Conservation (phyloP, 1,140 invertebrate species). For the Camponotus floridanus region DNA sequence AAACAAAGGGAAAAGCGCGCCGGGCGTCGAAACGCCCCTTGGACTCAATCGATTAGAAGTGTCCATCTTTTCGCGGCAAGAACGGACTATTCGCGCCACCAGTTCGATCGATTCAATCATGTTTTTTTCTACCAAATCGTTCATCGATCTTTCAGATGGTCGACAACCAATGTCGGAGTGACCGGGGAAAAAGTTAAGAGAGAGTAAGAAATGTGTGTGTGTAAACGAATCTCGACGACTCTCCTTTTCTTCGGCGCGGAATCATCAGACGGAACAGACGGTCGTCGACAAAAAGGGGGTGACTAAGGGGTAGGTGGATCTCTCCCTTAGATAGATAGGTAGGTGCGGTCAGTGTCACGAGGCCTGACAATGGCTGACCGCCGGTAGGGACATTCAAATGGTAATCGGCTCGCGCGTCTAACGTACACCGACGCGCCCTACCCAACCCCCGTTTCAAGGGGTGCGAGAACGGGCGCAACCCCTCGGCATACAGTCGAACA, state of each 20-base stretch:
- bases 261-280: conserved; percentile 50
- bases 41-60: conserved; percentile 55
- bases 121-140: neutral
- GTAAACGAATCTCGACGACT: conserved; percentile 38
- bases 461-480: conserved; percentile 60
- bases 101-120: conserved; percentile 12
- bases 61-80: conserved; percentile 31
- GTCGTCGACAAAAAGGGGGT: conserved; percentile 51
- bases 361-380: conserved; percentile 83
- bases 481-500: conserved; percentile 64
- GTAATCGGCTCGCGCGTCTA: conserved; percentile 82
- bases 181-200: conserved; percentile 30
- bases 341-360: conserved; percentile 74
- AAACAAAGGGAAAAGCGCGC: conserved; percentile 54
- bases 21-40: conserved; percentile 37
- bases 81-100: conserved; percentile 33
- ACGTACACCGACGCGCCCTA: conserved; percentile 79
- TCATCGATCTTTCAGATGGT: conserved; percentile 36
- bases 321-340: conserved; percentile 67
- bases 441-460: conserved; percentile 52
- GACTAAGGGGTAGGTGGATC: conserved; percentile 40
- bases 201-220: neutral
- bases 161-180: conserved; percentile 7
- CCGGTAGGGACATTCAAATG: conserved; percentile 83
- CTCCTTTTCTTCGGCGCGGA: conserved; percentile 18